Evolutionary conservation across 2,888 invertebrate genomes (phyloP).

Genomic region (Macaria notata): DNA sequence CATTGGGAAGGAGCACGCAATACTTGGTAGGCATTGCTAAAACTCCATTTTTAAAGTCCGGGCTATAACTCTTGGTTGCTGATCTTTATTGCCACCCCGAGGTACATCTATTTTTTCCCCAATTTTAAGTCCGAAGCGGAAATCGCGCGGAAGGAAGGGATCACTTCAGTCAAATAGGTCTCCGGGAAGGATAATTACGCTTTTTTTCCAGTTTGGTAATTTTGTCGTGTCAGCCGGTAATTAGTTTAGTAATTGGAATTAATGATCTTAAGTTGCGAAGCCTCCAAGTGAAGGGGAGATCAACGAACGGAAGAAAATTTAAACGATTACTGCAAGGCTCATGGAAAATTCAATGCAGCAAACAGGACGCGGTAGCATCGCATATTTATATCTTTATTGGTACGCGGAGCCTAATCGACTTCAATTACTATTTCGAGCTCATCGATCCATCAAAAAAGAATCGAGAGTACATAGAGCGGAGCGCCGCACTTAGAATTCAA

Average conservation of each 20-base stretch:
- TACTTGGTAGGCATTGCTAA: slow-evolving; percentile 32
- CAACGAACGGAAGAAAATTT: slow-evolving; percentile 1
- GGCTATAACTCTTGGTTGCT: slow-evolving; percentile 55
- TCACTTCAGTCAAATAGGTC: slow-evolving; percentile 63
- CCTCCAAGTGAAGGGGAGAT: slow-evolving; percentile 3
- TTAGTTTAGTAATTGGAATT: slow-evolving; percentile 23
- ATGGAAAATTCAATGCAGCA: slow-evolving; percentile 11
- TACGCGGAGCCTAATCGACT: slow-evolving; percentile 21
- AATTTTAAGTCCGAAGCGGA: slow-evolving; percentile 61
- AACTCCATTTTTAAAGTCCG: slow-evolving; percentile 48
- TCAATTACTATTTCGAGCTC: slow-evolving; percentile 33
- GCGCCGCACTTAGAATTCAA: slow-evolving; percentile 76
- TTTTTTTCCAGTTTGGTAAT: slow-evolving; percentile 48
- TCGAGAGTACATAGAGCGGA: slow-evolving; percentile 63
- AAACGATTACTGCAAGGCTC: slow-evolving; percentile 3
- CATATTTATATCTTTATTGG: slow-evolving; percentile 18
- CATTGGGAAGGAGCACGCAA: slow-evolving; percentile 36
- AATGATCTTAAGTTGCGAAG: slow-evolving; percentile 15
- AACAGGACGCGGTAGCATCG: slow-evolving; percentile 2
- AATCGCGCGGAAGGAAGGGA: slow-evolving; percentile 72
- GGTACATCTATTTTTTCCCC: slow-evolving; percentile 50
- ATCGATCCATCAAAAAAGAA: slow-evolving; percentile 58
- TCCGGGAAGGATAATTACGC: slow-evolving; percentile 65
- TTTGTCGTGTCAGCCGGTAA: slow-evolving; percentile 38
- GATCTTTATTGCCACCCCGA: slow-evolving; percentile 67